Base-by-base conservation (phyloP, 2,888 invertebrate genomes). In the Trichogramma dendrolimi region DNA sequence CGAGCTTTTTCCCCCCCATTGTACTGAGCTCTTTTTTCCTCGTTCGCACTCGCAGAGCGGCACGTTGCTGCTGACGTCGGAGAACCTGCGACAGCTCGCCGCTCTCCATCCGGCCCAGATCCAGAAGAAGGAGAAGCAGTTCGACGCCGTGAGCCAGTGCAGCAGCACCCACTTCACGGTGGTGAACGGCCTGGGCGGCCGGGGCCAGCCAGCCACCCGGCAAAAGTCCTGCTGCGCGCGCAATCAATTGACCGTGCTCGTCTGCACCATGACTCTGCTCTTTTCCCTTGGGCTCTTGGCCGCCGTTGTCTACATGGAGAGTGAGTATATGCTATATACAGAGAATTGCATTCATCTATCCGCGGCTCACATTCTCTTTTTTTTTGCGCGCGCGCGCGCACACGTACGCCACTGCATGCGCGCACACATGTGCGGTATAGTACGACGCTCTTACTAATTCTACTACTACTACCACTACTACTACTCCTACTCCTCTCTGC, bases 151-250 rank as follows among this genome's bases (percentile, higher is more conserved):
- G 62, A 92, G 92, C 47, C 83, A 91, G 64, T 92, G 91, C 58
- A 92, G 92, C 80, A 92, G 92, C 65, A 92, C 90, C 74, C 92
- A 92, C 79, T 92, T 92, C 77, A 92, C 92, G 8, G 90, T 92
- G 60, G 89, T 92, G 64, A 92, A 92, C 76, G 89, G 89, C 60
- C 85, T 88, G 71, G 85, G 86, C 59, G 84, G 86, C 74, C 80
- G 82, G 49, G 83, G 82, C 66, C 8, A 46, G n/a, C 46, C 46
- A 1, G 86, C 87, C 72, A 84, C 84, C 68, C 83, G 84, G 69
- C 81, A 81, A 52, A 84, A 83, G 72, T 82, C 85, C 53, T 88
- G 87, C 73, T 90, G 90, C 77, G 91, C 90, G 77, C 84, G 87
- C 74, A 89, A 92, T 73, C 91, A 91, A 80, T 85, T 92, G 70